phyloP scores from a whole-genome alignment of 2,888 invertebrate genomes.

The Aleiodes testaceus region DNA sequence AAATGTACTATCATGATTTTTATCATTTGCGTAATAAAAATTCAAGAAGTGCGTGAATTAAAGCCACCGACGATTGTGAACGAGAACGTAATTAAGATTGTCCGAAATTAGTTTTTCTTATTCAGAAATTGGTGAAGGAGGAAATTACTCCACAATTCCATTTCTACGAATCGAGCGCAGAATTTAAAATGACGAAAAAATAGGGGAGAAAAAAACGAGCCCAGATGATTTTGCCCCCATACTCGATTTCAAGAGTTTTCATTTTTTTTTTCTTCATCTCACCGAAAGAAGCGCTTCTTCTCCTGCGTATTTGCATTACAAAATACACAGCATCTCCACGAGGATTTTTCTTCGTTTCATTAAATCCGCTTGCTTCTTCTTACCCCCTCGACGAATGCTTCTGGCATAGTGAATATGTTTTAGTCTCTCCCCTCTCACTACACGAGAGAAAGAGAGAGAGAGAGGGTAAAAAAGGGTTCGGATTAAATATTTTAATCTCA shows the following conservation, averaged over 20 bases:
- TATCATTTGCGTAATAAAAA: slow-evolving; percentile 33
- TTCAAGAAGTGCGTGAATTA: slow-evolving; percentile 33
- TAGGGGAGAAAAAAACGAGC: slow-evolving; percentile 33
- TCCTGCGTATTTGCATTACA: slow-evolving; percentile 64
- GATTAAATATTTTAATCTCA: slow-evolving; percentile 57
- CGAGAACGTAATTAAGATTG: slow-evolving; percentile 53
- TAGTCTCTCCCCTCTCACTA: slow-evolving; percentile 33
- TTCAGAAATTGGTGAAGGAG: slow-evolving; percentile 36
- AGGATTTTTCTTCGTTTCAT: slow-evolving; percentile 59
- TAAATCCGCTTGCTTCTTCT: slow-evolving; percentile 51
- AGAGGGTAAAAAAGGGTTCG: slow-evolving; percentile 55
- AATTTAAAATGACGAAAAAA: slow-evolving; percentile 61
- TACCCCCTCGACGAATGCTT: slow-evolving; percentile 12
- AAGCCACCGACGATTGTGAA: slow-evolving; percentile 41
- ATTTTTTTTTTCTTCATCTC: slow-evolving; percentile 58
- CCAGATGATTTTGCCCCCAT: slow-evolving; percentile 39
- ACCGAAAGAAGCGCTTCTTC: neutral
- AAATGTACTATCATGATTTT: neutral
- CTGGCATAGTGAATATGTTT: slow-evolving; percentile 52
- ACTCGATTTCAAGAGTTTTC: slow-evolving; percentile 41
- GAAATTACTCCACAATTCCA: slow-evolving; percentile 26
- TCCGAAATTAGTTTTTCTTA: slow-evolving; percentile 54
- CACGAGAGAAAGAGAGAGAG: no score
- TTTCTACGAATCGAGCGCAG: slow-evolving; percentile 48
- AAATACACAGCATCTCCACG: slow-evolving; percentile 45